Conservation (phyloP, 2,797 vertebrate species). For the Salarias fasciatus region DNA sequence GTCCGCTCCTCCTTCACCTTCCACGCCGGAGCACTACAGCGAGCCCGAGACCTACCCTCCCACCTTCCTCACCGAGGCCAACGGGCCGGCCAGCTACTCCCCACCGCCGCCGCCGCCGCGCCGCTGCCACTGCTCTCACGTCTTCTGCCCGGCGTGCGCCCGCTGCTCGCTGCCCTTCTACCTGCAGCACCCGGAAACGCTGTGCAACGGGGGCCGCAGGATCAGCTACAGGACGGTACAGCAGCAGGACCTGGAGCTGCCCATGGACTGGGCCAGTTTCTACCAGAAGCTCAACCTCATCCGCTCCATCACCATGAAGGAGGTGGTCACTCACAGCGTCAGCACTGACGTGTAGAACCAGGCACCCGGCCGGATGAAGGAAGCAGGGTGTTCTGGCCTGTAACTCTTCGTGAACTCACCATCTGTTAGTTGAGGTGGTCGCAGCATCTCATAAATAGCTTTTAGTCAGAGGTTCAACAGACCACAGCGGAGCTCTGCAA, state of each 20-base stretch:
- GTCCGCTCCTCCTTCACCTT: constrained; percentile 63
- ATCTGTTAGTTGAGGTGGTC: too few species aligned
- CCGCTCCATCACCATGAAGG: constrained; percentile 90
- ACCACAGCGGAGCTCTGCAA: background rate
- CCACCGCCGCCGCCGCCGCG: constrained; percentile 79
- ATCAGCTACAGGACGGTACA: constrained; percentile 88
- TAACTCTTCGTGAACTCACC: too few species aligned
- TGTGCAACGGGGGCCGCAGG: constrained; percentile 88
- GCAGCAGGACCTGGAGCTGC: constrained; percentile 87
- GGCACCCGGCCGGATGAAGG: background rate
- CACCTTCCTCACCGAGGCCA: constrained; percentile 86
- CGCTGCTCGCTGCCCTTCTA: constrained; percentile 89
- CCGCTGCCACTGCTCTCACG: constrained; percentile 75
- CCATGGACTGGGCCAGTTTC: constrained; percentile 80
- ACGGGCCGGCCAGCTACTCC: constrained; percentile 85
- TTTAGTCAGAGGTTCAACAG: background rate
- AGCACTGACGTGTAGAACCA: constrained; percentile 91
- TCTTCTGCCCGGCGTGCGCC: constrained; percentile 88
- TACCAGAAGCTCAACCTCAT: constrained; percentile 89
- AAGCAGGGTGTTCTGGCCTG: too few species aligned
- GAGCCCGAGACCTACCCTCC: constrained; percentile 78
- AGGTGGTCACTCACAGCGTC: constrained; percentile 90
- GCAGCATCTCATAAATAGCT: background rate
- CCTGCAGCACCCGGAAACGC: constrained; percentile 86
- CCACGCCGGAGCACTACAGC: constrained; percentile 61